A percentile compares a stretch with the other conserved stretches of the same genome.
These are phyloP conservation scores for Brachionus koreanus DNA, from an alignment of 1,140 invertebrate genomes.

Conservation along the genomic window DNA sequence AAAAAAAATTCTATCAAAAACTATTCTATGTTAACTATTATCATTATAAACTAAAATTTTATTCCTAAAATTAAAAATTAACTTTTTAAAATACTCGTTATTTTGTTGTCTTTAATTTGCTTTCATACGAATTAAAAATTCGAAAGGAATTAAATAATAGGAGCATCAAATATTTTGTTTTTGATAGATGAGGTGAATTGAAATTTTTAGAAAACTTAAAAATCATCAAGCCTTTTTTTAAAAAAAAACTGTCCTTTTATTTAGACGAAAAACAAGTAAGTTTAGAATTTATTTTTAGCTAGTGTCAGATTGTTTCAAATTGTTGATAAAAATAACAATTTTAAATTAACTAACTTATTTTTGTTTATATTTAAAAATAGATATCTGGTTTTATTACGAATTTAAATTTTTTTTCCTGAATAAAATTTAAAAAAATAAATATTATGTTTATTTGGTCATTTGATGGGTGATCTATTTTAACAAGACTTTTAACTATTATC, in stretches of 20 bases:
- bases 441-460: not conserved
- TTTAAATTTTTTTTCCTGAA: not conserved
- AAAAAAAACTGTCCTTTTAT: not conserved
- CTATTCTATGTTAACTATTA: not conserved
- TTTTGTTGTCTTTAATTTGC: conserved; percentile 9
- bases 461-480: not conserved
- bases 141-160: not conserved
- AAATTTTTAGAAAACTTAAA: not conserved
- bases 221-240: not conserved
- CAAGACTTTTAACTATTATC: not conserved
- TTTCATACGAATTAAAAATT: not conserved
- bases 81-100: not conserved
- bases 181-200: not conserved
- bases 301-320: not conserved
- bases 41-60: not conserved
- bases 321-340: not conserved
- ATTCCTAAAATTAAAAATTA: not conserved
- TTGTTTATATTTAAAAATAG: not conserved
- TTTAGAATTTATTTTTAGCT: not conserved
- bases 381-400: not conserved
- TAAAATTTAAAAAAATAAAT: not conserved
- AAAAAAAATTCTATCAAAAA: no score
- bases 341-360: not conserved
- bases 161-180: not conserved
- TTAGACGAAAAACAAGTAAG: not conserved